These are phyloP conservation scores for Esox masquinongy DNA, from an alignment of 2,797 vertebrate genomes.

Conservation along the genomic window DNA sequence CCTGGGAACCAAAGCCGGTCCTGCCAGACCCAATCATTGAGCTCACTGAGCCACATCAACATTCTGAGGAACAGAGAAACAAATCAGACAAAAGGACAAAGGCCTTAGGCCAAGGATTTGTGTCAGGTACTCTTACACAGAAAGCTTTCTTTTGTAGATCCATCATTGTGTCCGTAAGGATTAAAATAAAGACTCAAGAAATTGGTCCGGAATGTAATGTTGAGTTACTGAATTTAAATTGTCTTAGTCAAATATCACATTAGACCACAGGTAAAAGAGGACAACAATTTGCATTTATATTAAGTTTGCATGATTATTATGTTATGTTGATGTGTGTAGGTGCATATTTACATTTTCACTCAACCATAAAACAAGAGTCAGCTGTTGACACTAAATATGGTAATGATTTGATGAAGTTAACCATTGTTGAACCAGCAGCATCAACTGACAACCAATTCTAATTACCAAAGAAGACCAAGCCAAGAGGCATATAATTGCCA, in stretches of 20 bases:
- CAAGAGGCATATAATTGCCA: no score
- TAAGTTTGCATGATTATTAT: background rate
- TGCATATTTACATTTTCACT: slow-evolving; percentile 12
- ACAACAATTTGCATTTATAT: background rate
- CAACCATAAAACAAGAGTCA: background rate
- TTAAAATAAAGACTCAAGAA: background rate
- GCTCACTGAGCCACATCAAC: slow-evolving; percentile 75
- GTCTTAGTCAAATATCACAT: background rate
- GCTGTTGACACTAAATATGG: background rate
- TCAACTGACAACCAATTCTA: no score
- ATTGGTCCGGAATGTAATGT: background rate
- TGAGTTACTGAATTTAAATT: background rate
- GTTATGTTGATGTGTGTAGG: background rate
- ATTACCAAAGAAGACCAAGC: no score
- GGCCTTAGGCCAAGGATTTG: background rate
- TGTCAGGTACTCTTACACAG: background rate
- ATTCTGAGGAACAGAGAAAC: slow-evolving; percentile 56
- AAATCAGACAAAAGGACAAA: background rate
- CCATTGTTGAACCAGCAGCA: no score
- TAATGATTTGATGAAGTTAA: no score
- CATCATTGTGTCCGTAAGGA: background rate
- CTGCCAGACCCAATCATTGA: slow-evolving; percentile 85
- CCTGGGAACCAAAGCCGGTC: slow-evolving; percentile 92
- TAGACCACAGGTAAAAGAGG: background rate
- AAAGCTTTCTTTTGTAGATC: background rate